phyloP scores from a whole-genome alignment of 2,888 invertebrate genomes.

The Glyphotaelius pellucidus region DNA sequence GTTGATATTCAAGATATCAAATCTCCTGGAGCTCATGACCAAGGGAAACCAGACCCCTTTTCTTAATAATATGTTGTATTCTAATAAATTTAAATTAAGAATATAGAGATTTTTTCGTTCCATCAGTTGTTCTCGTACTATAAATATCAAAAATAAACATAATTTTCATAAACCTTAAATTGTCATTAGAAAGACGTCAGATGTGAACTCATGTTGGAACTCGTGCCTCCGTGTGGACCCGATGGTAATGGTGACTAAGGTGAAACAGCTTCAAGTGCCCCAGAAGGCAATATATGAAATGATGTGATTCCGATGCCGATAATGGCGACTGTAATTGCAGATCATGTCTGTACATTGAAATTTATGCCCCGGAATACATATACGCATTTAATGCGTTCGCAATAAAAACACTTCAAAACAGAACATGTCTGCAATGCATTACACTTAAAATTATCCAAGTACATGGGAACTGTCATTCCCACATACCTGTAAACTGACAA shows the following conservation, averaged over 20 bases:
- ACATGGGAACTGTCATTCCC: background rate
- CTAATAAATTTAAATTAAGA: no score
- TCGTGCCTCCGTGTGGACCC: background rate
- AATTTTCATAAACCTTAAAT: no score
- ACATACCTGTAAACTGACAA: background rate
- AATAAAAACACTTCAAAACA: background rate
- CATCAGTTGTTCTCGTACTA: no score
- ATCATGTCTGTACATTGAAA: slow-evolving; percentile 49
- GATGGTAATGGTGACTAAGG: slow-evolving; percentile 33
- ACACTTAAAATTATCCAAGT: slow-evolving; percentile 2
- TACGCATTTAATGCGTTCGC: slow-evolving; percentile 25
- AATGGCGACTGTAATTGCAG: slow-evolving; percentile 52
- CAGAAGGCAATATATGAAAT: slow-evolving; percentile 48
- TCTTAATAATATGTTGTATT: no score
- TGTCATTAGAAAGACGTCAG: background rate
- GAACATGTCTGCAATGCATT: slow-evolving; percentile 9
- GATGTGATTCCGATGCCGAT: slow-evolving; percentile 50
- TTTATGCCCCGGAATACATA: slow-evolving; percentile 40
- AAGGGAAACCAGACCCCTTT: no score
- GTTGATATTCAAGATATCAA: no score
- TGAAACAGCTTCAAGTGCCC: slow-evolving; percentile 33
- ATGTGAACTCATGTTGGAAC: background rate
- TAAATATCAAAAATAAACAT: no score
- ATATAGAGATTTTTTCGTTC: no score
- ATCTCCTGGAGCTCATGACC: no score